Conservation (phyloP, 2,797 vertebrate genomes). For the Anolis apletophallus region DNA sequence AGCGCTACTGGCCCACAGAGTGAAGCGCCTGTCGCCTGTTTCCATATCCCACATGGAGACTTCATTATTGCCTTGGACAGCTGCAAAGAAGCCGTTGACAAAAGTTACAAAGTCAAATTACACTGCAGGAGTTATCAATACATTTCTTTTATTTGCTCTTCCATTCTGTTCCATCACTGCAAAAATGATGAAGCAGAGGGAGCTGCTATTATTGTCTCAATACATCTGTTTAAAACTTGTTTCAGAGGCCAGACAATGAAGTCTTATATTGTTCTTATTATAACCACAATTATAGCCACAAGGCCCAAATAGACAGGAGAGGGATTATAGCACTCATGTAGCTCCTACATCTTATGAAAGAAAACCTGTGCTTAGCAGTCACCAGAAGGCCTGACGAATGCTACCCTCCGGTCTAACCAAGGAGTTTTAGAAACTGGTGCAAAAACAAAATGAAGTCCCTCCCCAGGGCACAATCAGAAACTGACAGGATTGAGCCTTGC, state of each 20-base stretch:
- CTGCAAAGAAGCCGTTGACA: slow-evolving; percentile 74
- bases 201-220: not conserved
- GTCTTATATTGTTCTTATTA: not conserved
- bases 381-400: not conserved
- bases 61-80: slow-evolving; percentile 97
- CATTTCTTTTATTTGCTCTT: not conserved
- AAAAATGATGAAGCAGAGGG: not conserved
- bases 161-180: not conserved
- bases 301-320: not conserved
- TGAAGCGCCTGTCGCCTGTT: slow-evolving; percentile 94
- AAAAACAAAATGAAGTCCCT: not conserved
- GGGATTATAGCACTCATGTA: not conserved
- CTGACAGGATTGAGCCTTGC: not conserved
- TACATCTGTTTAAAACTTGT: not conserved
- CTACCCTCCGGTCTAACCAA: not conserved
- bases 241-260: too few species aligned
- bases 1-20: slow-evolving; percentile 94
- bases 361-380: not conserved
- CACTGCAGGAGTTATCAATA: not conserved
- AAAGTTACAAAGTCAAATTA: slow-evolving; percentile 18
- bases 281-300: not conserved
- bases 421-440: not conserved
- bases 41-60: slow-evolving; percentile 99
- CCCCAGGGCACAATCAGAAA: not conserved
- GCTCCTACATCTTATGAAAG: not conserved